phyloP scores from a whole-genome alignment of 2,797 vertebrate species.

The Enteromius afrohamiltoni region DNA sequence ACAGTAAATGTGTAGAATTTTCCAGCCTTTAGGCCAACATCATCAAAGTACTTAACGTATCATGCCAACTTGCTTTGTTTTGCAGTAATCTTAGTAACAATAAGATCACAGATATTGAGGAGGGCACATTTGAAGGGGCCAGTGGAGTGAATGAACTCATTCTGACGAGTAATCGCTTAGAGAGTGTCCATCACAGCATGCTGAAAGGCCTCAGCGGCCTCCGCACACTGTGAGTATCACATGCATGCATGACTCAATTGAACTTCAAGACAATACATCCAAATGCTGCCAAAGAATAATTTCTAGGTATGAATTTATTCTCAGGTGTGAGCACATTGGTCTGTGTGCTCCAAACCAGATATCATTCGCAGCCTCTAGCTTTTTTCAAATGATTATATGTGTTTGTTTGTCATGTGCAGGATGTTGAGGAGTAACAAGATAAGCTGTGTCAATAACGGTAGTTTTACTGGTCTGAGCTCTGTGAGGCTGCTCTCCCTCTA shows the following conservation, averaged over 20 bases:
- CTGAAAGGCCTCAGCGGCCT: constrained; percentile 92
- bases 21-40: background rate
- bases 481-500: constrained; percentile 95
- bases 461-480: constrained; percentile 93
- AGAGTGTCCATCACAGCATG: constrained; percentile 91
- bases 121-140: constrained; percentile 94
- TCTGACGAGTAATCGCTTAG: constrained; percentile 92
- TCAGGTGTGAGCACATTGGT: background rate
- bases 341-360: constrained; percentile 12
- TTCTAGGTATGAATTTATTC: constrained; percentile 11
- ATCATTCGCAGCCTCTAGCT: background rate
- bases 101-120: constrained; percentile 97
- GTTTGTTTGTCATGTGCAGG: constrained; percentile 68
- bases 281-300: background rate
- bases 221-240: constrained; percentile 89
- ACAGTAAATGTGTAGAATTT: background rate
- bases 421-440: constrained; percentile 97
- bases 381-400: constrained; percentile 16
- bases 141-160: constrained; percentile 93
- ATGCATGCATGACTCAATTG: constrained; percentile 23
- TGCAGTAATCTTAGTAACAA: constrained; percentile 97
- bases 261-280: background rate
- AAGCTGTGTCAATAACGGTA: constrained; percentile 94
- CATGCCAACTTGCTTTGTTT: background rate
- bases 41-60: background rate